Evolutionary conservation across 2,113 vertebrate species (phyloP).

Genomic region (Psammodynastes pulverulentus): DNA sequence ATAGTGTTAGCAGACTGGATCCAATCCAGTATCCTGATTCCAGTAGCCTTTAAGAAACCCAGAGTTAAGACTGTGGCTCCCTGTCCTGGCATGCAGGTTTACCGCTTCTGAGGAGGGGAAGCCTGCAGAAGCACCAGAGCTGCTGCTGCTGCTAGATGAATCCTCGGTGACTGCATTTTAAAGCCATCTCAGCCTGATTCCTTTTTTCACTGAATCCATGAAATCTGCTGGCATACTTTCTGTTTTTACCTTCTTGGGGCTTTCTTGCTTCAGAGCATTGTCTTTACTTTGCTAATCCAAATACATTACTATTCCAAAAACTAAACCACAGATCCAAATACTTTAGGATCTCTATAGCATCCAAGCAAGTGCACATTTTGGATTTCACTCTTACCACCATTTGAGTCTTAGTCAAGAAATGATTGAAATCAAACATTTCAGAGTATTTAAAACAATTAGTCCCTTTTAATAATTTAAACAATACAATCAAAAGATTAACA

Average conservation of each 20-base stretch:
- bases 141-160: not conserved
- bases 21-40: not conserved
- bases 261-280: not conserved
- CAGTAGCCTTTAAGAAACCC: not conserved
- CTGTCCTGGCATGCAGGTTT: not conserved
- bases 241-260: not conserved
- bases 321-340: not conserved
- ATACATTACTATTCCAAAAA: not conserved
- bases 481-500: too few species aligned
- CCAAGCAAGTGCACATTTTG: not conserved
- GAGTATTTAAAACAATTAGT: not conserved
- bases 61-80: not conserved
- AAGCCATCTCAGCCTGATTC: not conserved
- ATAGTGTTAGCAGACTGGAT: not conserved
- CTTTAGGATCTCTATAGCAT: not conserved
- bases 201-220: not conserved
- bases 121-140: not conserved
- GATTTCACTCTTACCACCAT: not conserved
- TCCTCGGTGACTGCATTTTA: not conserved
- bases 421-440: not conserved
- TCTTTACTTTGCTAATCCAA: not conserved
- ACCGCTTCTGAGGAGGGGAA: not conserved
- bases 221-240: not conserved
- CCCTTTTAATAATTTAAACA: too few species aligned
- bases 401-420: not conserved